Conservation (phyloP, 2,888 invertebrate species). For the Tachina grossa region DNA sequence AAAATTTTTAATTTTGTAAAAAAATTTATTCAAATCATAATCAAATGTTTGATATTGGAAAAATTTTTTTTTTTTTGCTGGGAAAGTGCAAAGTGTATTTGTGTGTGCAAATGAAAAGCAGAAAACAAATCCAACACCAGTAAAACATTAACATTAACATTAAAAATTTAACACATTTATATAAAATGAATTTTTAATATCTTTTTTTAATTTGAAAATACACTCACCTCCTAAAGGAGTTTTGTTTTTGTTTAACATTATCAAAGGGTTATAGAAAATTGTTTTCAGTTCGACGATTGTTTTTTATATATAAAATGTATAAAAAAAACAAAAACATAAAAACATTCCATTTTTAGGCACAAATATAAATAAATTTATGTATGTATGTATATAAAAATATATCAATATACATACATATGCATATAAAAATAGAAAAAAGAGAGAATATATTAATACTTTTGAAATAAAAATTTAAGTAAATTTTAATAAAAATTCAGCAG, state of each 20-base stretch:
- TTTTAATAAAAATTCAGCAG: constrained; percentile 2
- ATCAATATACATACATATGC: constrained; percentile 43
- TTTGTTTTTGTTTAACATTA: constrained; percentile 59
- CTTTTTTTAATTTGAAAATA: constrained; percentile 62
- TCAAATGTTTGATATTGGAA: not conserved
- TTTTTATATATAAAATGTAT: constrained; percentile 46
- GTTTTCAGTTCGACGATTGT: constrained; percentile 63
- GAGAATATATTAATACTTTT: constrained; percentile 63
- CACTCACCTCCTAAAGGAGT: constrained; percentile 80
- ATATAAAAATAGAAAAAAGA: constrained; percentile 69
- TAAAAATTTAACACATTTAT: not conserved
- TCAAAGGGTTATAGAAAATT: constrained; percentile 65
- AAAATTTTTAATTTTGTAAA: no score
- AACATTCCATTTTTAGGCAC: constrained; percentile 69
- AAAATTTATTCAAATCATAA: not conserved
- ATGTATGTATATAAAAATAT: no score
- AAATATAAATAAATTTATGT: constrained; percentile 28
- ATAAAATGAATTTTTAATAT: constrained; percentile 14
- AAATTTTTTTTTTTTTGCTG: not conserved
- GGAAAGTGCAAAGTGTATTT: constrained; percentile 20
- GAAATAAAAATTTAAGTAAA: constrained; percentile 3
- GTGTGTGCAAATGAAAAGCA: not conserved
- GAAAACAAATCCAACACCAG: constrained; percentile 54
- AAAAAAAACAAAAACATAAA: constrained; percentile 56
- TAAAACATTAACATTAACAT: constrained; percentile 29